Conservation (phyloP, 2,113 vertebrate genomes). For the Verasper variegatus region DNA sequence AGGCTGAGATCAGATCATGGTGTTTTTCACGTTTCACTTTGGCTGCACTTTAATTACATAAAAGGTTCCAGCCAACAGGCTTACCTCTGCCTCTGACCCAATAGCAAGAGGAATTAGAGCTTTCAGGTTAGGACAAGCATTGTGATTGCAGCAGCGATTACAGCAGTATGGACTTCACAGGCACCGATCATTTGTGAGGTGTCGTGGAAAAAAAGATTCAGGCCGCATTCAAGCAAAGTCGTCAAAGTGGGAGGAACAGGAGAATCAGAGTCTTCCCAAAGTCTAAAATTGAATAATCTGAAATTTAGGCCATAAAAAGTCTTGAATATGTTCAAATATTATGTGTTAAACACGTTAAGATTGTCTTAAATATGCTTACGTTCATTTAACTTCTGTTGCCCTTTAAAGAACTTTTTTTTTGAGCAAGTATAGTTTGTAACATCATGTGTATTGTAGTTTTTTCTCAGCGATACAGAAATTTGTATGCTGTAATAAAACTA, state of each 20-base stretch:
- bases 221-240: background rate
- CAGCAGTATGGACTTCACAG: conserved; percentile 9
- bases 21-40: conserved; percentile 69
- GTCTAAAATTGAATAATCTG: background rate
- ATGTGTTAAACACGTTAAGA: too few species aligned
- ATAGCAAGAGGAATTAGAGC: conserved; percentile 52
- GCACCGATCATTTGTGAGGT: conserved; percentile 12
- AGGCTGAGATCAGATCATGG: conserved; percentile 57
- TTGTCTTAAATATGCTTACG: too few species aligned
- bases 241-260: background rate
- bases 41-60: conserved; percentile 73
- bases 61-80: conserved; percentile 59
- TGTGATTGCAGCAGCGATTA: conserved; percentile 2
- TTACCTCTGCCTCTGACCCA: conserved; percentile 59
- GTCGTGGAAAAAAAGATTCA: conserved; percentile 32
- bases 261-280: background rate
- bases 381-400: too few species aligned
- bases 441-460: too few species aligned
- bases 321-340: too few species aligned
- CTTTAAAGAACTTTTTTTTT: too few species aligned
- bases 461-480: too few species aligned
- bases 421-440: too few species aligned
- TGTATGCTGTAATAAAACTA: too few species aligned
- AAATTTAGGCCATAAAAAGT: too few species aligned
- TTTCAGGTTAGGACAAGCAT: conserved; percentile 38